Evolutionary conservation across 1,140 invertebrate genomes (phyloP).

Genomic region (Oryzaephilus surinamensis): DNA sequence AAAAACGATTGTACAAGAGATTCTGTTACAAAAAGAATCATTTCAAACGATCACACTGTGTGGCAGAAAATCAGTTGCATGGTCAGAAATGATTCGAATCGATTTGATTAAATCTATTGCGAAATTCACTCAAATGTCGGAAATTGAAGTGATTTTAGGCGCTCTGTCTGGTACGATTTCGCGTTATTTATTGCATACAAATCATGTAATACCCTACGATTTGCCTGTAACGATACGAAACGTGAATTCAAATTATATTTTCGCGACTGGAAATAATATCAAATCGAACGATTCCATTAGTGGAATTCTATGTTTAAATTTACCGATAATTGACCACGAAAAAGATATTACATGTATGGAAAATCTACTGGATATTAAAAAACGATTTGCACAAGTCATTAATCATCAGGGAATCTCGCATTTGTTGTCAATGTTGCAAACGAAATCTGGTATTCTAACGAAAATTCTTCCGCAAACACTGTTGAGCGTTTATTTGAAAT

Average conservation of each 20-base stretch:
- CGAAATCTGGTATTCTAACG: constrained; percentile 53
- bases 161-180: constrained; percentile 50
- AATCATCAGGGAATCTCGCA: constrained; percentile 55
- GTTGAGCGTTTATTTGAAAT: constrained; percentile 55
- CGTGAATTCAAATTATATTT: constrained; percentile 33
- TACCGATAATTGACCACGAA: constrained; percentile 36
- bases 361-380: constrained; percentile 41
- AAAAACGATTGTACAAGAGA: constrained; percentile 46
- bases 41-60: constrained; percentile 59
- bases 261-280: constrained; percentile 25
- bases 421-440: constrained; percentile 54
- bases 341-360: constrained; percentile 28
- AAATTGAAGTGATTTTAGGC: constrained; percentile 56
- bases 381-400: constrained; percentile 48
- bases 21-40: constrained; percentile 42
- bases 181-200: constrained; percentile 48
- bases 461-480: constrained; percentile 54
- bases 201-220: constrained; percentile 36
- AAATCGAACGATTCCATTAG: constrained; percentile 25
- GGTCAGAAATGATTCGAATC: constrained; percentile 55
- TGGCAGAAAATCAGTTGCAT: constrained; percentile 66
- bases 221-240: constrained; percentile 39
- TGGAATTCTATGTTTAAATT: constrained; percentile 38
- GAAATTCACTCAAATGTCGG: constrained; percentile 47
- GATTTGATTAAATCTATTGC: constrained; percentile 43